Evolutionary conservation across 1,140 invertebrate species (phyloP), one percentile per base, ranked within the genome.

Genomic region (Vanessa tameamea): DNA sequence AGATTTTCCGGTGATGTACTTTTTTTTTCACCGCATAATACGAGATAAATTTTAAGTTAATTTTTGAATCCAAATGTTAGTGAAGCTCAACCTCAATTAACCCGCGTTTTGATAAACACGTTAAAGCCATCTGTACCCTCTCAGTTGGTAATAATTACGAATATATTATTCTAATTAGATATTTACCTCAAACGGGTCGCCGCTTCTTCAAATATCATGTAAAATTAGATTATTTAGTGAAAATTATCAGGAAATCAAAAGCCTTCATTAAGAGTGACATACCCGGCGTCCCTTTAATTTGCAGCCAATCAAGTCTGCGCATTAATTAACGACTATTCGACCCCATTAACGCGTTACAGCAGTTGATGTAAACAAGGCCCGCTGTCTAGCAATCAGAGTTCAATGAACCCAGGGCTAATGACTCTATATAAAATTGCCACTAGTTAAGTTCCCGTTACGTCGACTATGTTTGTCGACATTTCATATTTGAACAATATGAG

Each of bases 331-430:
- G 73, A 64, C 63, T 67, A 71, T 73, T 73, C 67, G 73, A 72
- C 69, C 70, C 73, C 74, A 70, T 82, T 76, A 80, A 73, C 64
- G 47, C 50, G 50, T 65, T 69, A 69, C 14, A 68, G 37, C 57
- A 61, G 74, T 68, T 66, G 73, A 74, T 82, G 78, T 74, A 82
- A 80, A 82, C 77, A 78, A 75, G 75, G 68, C 77, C 64, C 76
- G 78, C 75, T 81, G 80, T 85, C 81, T 83, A 81, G 76, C 74
- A 82, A 83, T 85, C 81, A 79, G 75, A 69, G 81, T 77, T 79
- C 77, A 75, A 61, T 74, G 81, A 83, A 79, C 79, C 72, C 50
- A 50, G 75, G 65, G 64, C 77, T 84, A 82, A 84, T 80, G 80
- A 80, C 82, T 79, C 75, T 75, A 75, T 78, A 78, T 82, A 82